Base-by-base conservation (phyloP, 2,797 vertebrate genomes). In the Falco cherrug region DNA sequence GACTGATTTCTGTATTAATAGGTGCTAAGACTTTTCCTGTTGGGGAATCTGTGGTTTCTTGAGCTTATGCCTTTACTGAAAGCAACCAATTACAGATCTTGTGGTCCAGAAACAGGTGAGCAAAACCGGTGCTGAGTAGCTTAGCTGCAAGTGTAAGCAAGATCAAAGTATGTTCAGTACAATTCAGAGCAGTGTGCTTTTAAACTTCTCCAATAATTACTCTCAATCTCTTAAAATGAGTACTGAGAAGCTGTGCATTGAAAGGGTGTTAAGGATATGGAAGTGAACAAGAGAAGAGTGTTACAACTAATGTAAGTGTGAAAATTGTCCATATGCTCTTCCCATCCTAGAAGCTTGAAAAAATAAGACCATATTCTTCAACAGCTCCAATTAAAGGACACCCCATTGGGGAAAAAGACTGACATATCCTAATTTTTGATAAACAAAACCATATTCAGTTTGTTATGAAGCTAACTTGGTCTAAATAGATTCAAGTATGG, bases 321-420 rank as follows among this genome's bases (percentile, higher is more conserved):
- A 96, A 96, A 92, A 89, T 77, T 74, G 73, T 68, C 87, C 91
- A 96, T 93, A 95, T 95, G 96, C 24, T 90, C 29, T 92, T 45
- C 41, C 20, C 0, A 0, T 86, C 50, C 76, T 29, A 65, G 77
- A 65, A 76, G 61, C n/a, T 90, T 78, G 63, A 71, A 91, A 91
- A 94, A 91, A 63, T 26, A 71, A 70, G 35, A 71, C 25, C 16
- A 39, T 75, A 67, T 95, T 94, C 70, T 89, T 68, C 39, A 81
- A 45, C 57, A 88, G 43, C 63, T 82, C 39, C 51, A 94, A 82
- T 81, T 96, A 96, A 84, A 86, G 70, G 56, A 90, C 39, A 67
- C 2, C 5, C 5, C 21, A 22, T n/a, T 57, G 33, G 48, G 53
- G 48, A 61, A 74, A 73, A 90, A 84, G 22, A 37, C 39, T 93